These are phyloP conservation scores for Alouatta palliata DNA, from an alignment of 2,113 vertebrate genomes.

Conservation along the genomic window DNA sequence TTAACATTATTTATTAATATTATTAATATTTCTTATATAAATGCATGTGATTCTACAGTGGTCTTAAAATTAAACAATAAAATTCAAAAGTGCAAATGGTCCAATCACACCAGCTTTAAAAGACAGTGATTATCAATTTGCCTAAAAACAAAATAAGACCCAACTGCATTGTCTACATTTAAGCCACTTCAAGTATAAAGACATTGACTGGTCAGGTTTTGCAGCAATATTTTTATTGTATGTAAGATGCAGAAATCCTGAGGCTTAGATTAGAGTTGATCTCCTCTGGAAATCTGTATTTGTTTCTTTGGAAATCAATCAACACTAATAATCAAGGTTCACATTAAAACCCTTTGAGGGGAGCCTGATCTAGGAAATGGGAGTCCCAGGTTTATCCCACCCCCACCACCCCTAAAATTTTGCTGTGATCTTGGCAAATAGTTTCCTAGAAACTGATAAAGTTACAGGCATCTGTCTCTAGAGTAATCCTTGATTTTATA, in stretches of 20 bases:
- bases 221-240: not conserved
- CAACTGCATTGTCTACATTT: not conserved
- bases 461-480: not conserved
- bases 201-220: not conserved
- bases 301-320: not conserved
- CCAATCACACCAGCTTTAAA: not conserved
- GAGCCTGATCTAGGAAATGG: not conserved
- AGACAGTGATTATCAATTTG: not conserved
- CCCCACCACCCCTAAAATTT: too few species aligned
- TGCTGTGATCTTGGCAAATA: not conserved
- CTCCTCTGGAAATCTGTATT: not conserved
- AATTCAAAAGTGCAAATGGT: not conserved
- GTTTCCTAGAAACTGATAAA: not conserved
- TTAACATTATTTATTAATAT: too few species aligned
- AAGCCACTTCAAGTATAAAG: not conserved
- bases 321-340: too few species aligned
- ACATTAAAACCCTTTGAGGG: not conserved
- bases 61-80: not conserved
- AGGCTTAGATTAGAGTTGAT: not conserved
- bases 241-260: not conserved
- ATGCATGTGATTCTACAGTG: not conserved
- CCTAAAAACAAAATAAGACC: not conserved
- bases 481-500: not conserved
- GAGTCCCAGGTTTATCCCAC: too few species aligned
- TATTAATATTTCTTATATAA: not conserved